Conservation (phyloP, 2,797 vertebrate species). For the Knipowitschia caucasica region DNA sequence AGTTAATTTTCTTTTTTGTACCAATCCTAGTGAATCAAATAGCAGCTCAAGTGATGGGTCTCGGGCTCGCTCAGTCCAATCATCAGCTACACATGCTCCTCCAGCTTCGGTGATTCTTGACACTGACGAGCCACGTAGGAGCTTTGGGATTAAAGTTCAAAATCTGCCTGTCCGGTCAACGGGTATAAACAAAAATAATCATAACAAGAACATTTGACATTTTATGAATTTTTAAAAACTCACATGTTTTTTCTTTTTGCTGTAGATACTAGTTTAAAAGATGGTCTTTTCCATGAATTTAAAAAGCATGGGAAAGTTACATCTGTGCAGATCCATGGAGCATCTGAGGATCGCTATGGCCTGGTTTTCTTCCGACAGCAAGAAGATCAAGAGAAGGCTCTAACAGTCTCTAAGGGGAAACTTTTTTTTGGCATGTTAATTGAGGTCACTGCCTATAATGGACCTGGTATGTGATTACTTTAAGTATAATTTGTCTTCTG, state of each 20-base stretch:
- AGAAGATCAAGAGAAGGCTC: conserved; percentile 98
- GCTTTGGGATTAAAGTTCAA: conserved; percentile 98
- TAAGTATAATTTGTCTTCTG: not conserved
- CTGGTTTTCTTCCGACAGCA: conserved; percentile 98
- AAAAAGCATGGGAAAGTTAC: conserved; percentile 99
- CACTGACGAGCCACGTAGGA: conserved; percentile 94
- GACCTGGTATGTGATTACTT: conserved; percentile 82
- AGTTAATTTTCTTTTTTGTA: not conserved
- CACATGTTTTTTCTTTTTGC: not conserved
- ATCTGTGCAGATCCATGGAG: conserved; percentile 96
- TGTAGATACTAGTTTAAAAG: conserved; percentile 97
- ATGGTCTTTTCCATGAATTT: conserved; percentile 98
- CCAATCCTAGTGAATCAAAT: conserved; percentile 85
- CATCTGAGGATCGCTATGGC: conserved; percentile 93
- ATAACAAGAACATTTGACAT: not conserved
- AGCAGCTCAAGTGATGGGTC: conserved; percentile 97
- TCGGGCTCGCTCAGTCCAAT: conserved; percentile 91
- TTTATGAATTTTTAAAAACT: not conserved
- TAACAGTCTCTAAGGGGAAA: conserved; percentile 95
- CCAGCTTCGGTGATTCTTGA: conserved; percentile 86
- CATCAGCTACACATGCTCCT: conserved; percentile 85
- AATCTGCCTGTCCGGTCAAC: conserved; percentile 97
- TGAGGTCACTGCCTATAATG: conserved; percentile 97
- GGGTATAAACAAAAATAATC: conserved; percentile 69
- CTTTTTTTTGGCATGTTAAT: conserved; percentile 99